Base-by-base conservation (phyloP, 2,797 vertebrate genomes). In the Microcaecilia unicolor region DNA sequence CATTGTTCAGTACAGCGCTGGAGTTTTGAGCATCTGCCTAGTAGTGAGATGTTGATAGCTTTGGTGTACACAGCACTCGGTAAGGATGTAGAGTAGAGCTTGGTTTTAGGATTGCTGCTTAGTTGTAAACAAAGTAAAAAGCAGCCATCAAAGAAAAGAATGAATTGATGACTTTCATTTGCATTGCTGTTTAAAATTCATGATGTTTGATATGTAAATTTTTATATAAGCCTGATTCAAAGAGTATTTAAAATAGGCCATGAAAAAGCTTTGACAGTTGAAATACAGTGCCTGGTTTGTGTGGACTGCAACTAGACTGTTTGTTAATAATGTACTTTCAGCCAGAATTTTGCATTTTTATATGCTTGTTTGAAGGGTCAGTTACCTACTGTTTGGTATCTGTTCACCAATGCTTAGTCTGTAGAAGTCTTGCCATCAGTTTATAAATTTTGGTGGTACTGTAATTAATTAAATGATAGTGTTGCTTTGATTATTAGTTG, bases 31-130 rank as follows among this genome's bases (percentile, higher is more conserved):
- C n/a, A n/a, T n/a, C n/a, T n/a, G n/a, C n/a, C n/a, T n/a, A n/a
- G n/a, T n/a, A n/a, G n/a, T n/a, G n/a, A n/a, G n/a, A n/a, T n/a
- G n/a, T n/a, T n/a, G n/a, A n/a, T n/a, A n/a, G n/a, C n/a, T n/a
- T n/a, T n/a, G n/a, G n/a, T n/a, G n/a, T n/a, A n/a, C n/a, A n/a
- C n/a, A n/a, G n/a, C n/a, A n/a, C n/a, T n/a, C n/a, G n/a, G n/a
- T n/a, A n/a, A n/a, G n/a, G n/a, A 19, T 54, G 15, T 8, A 28
- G n/a, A 24, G 44, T 30, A 22, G 17, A 14, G 35, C n/a, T n/a
- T n/a, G n/a, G n/a, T 55, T 58, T 59, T 51, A 53, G 48, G 14
- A 26, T 57, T 34, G 22, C 28, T 4, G n/a, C 11, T 53, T 16
- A 25, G 14, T 48, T 39, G 6, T 8, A 10, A 15, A 13, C 9